A percentile compares a stretch with the other conserved stretches of the same genome.
Evolutionary conservation across 2,797 vertebrate genomes (phyloP).

Genomic region (Myotis daubentonii): DNA sequence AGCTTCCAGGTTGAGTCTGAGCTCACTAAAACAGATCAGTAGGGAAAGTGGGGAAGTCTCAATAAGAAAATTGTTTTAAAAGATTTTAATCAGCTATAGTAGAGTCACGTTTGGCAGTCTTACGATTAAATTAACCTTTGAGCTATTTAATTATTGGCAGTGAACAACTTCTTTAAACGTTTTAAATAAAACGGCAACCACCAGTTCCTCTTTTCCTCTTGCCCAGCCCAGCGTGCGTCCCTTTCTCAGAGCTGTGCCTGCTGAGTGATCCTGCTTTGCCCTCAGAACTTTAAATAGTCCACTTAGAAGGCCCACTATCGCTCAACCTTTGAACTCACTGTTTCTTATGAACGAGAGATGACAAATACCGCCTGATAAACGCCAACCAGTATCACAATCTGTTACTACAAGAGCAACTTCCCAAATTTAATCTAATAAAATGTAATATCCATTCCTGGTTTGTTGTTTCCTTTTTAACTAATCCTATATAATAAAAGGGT

Average conservation of each 20-base stretch:
- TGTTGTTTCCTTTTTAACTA: not conserved
- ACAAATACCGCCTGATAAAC: not conserved
- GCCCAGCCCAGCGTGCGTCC: not conserved
- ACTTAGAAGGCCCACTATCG: not conserved
- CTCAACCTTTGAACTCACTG: not conserved
- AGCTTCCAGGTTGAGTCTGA: not conserved
- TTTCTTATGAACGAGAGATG: not conserved
- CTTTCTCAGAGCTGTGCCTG: not conserved
- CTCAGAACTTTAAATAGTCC: not conserved
- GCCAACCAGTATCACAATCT: not conserved
- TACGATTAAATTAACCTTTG: not conserved
- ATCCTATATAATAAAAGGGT: too few relatives aligned
- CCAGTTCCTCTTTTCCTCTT: not conserved
- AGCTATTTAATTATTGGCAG: constrained; percentile 12
- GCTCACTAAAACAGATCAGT: not conserved
- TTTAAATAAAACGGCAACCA: not conserved
- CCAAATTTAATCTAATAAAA: constrained; percentile 31
- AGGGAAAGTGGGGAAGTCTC: not conserved
- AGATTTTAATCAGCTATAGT: not conserved
- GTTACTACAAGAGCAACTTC: constrained; percentile 1
- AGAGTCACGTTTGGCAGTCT: not conserved
- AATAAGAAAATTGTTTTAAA: not conserved
- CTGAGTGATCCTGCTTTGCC: not conserved
- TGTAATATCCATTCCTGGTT: not conserved
- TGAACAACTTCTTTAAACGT: constrained; percentile 41